Evolutionary conservation across 53 echinoderm and acorn worm species (phyloP).

Genomic region (Stichopus horrens): DNA sequence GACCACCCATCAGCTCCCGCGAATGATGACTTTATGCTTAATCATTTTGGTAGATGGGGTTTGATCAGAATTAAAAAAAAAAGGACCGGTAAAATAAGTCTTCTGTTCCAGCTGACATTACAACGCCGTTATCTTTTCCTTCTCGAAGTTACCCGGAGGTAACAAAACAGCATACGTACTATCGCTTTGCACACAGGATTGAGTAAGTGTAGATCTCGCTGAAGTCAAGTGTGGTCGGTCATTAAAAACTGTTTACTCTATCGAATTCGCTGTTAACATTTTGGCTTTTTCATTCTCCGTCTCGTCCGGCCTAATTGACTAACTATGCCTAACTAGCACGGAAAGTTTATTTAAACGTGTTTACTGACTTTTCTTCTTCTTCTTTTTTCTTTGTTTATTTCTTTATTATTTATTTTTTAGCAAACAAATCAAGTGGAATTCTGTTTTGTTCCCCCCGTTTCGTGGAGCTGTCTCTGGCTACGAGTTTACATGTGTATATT

Average conservation of each 20-base stretch:
- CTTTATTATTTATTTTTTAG: neutral
- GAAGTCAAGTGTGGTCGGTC: conserved; percentile 43
- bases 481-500: conserved; percentile 48
- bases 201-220: neutral
- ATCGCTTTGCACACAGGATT: neutral
- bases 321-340: conserved; percentile 30
- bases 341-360: neutral
- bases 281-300: conserved; percentile 20
- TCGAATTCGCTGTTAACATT: neutral
- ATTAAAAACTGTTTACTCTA: conserved; percentile 40
- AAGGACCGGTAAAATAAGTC: neutral
- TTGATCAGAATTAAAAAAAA: conserved; percentile 2
- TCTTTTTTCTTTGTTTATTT: neutral
- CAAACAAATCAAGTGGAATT: neutral
- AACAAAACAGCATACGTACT: neutral
- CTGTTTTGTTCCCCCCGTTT: neutral
- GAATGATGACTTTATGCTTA: conserved; percentile 26
- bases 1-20: conserved; percentile 43
- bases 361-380: neutral
- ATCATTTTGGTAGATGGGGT: conserved; percentile 3
- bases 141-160: conserved; percentile 23
- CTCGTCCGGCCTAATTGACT: conserved; percentile 38
- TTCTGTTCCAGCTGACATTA: conserved; percentile 32
- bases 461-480: neutral
- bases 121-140: conserved; percentile 14